Conservation (phyloP, 23 tunicate genomes). For the Clavelina lepadiformis region DNA sequence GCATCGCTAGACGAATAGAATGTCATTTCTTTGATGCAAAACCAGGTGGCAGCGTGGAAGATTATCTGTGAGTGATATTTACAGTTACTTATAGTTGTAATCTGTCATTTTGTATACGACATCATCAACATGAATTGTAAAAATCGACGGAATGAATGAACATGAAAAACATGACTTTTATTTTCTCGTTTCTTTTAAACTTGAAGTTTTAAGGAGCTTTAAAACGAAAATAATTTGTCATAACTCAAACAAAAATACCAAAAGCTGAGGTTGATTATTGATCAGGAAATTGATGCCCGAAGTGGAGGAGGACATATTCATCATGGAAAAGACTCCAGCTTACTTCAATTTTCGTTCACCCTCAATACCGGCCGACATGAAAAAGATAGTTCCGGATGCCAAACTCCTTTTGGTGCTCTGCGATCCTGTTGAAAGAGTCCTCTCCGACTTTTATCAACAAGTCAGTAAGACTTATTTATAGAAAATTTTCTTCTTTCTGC, state of each 20-base stretch:
- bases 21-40: slow-evolving; percentile 4
- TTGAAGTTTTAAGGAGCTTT: no score
- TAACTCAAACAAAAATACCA: no score
- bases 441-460: slow-evolving; percentile 35
- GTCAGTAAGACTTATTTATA: slow-evolving; percentile 27
- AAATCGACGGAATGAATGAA: no score
- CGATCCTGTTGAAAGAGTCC: slow-evolving; percentile 40
- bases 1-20: not conserved
- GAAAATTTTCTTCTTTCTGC: no score
- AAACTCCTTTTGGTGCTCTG: slow-evolving; percentile 44
- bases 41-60: not conserved
- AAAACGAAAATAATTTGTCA: no score
- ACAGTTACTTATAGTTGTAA: not conserved
- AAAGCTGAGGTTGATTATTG: no score
- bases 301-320: slow-evolving; percentile 4
- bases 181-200: no score
- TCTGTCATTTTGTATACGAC: no score
- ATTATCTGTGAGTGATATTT: slow-evolving; percentile 11
- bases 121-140: no score
- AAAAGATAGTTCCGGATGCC: slow-evolving; percentile 26
- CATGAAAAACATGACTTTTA: no score
- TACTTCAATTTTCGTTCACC: slow-evolving; percentile 6
- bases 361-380: slow-evolving; percentile 13
- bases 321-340: slow-evolving; percentile 34
- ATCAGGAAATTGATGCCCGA: slow-evolving; percentile 25